Evolutionary conservation across 2,797 vertebrate species (phyloP), one percentile per base, ranked within the genome.

Genomic region (Heterohyrax brucei): DNA sequence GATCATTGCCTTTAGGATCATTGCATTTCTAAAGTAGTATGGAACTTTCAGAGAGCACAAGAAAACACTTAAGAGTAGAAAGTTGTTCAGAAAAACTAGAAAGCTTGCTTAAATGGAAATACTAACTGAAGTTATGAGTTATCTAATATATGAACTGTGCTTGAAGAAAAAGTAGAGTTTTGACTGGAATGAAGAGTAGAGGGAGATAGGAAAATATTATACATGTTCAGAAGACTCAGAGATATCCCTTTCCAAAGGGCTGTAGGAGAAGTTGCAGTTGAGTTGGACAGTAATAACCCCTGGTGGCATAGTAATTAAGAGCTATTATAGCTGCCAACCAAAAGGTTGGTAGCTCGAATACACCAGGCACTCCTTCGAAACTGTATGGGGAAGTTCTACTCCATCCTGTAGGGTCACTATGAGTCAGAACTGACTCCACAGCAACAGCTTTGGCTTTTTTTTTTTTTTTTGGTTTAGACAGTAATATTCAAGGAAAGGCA

Each of bases 1-100:
- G 7, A 78, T 19, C 26, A 72, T 16, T 73, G 46, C 77, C 46
- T 79, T 76, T 39, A 5, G 5, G 3, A 70, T 24, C 53, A 6
- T 64, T 33, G 39, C 10, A 24, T 94, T 82, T 94, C 46, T 44
- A 80, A 78, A 79, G 64, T 46, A n/a, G 7, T 19, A 62, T n/a
- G 26, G 72, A 89, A 66, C 39, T 79, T 61, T 72, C 22, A 5
- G 1, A 64, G 18, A 86, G 21, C 14, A 6, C 48, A 79, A 10
- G 72, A 87, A 95, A 95, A 61, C 85, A 61, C 7, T 30, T 22
- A 70, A 61, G 30, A 82, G n/a, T 68, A 76, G 12, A 39, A 87
- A 86, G 13, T 61, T 91, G 8, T 93, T 76, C 59, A 53, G 16
- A 44, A 93, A 92, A 93, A 3, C 1, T 4, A 79, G 53, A 86